Conservation (phyloP, 2,797 vertebrate species). For the Meriones psammophilus region DNA sequence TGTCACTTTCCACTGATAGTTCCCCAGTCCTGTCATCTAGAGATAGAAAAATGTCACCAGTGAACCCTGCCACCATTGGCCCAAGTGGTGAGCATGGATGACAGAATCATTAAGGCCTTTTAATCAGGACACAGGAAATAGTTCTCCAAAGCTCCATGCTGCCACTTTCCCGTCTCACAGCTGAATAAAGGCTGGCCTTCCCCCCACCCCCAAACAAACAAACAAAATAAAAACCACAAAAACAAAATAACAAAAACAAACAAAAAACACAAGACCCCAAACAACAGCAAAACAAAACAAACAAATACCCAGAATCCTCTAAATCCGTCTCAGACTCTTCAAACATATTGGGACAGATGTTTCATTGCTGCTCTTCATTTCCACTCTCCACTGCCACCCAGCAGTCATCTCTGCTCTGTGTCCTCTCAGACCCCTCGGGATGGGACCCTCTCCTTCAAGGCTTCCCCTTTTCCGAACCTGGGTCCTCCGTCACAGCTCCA, state of each 20-base stretch:
- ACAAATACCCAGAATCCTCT: neutral
- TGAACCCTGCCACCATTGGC: neutral
- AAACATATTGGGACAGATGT: neutral
- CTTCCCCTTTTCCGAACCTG: neutral
- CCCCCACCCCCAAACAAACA: too few species aligned
- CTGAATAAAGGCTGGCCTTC: neutral
- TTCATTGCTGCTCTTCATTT: fast-evolving
- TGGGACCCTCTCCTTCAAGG: neutral
- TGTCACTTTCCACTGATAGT: neutral
- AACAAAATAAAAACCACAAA: too few species aligned
- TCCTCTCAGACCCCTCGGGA: too few species aligned
- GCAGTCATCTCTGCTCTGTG: fast-evolving
- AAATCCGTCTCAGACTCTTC: neutral
- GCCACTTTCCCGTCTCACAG: neutral
- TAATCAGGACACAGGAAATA: neutral
- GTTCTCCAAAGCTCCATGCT: neutral
- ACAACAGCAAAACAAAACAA: too few species aligned
- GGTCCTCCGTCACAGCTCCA: neutral
- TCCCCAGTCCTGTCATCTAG: neutral
- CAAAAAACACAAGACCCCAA: too few species aligned
- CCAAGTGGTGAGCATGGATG: too few species aligned
- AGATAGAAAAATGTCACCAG: neutral
- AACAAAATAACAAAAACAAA: too few species aligned
- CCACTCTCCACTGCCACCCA: neutral
- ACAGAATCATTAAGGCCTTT: neutral